Evolutionary conservation across 1,140 invertebrate species (phyloP).

Genomic region (Drosophila trapezifrons): DNA sequence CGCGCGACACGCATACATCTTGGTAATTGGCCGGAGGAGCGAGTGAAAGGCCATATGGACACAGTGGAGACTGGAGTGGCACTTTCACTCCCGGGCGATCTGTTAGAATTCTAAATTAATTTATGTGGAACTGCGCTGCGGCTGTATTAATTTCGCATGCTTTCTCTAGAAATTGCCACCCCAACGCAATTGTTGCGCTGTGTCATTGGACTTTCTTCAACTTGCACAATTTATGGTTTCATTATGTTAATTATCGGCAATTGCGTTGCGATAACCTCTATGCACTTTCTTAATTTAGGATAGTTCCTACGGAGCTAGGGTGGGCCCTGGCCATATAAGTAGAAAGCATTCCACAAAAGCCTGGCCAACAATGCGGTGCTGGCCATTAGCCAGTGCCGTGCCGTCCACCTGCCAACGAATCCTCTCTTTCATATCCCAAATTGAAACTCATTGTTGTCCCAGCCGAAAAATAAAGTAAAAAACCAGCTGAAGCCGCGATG

Average conservation of each 20-base stretch:
- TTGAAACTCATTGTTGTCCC: slow-evolving; percentile 46
- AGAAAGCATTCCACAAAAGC: slow-evolving; percentile 16
- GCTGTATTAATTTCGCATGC: slow-evolving; percentile 67
- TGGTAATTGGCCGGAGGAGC: slow-evolving; percentile 80
- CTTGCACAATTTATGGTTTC: slow-evolving; percentile 71
- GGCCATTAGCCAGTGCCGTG: slow-evolving; percentile 29
- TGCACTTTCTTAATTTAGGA: slow-evolving; percentile 59
- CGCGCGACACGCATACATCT: slow-evolving; percentile 84
- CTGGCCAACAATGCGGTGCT: slow-evolving; percentile 20
- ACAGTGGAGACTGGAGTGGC: slow-evolving; percentile 40
- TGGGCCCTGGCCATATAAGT: too few species aligned
- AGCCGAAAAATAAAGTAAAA: slow-evolving; percentile 24
- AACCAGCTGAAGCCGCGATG: slow-evolving; percentile 26
- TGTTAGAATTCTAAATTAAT: slow-evolving; percentile 67
- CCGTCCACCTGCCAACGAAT: slow-evolving; percentile 25
- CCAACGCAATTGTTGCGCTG: slow-evolving; percentile 33
- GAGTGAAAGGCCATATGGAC: slow-evolving; percentile 61
- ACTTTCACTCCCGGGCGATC: slow-evolving; percentile 61
- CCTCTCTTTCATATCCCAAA: slow-evolving; percentile 33
- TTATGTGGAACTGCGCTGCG: slow-evolving; percentile 78
- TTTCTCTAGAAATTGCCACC: slow-evolving; percentile 64
- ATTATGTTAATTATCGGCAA: slow-evolving; percentile 83
- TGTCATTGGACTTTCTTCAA: slow-evolving; percentile 81
- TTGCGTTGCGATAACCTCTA: slow-evolving; percentile 61
- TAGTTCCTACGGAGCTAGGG: slow-evolving; percentile 15